Base-by-base conservation (phyloP, 2,797 vertebrate genomes). In the Brachyrhaphis roseni region DNA sequence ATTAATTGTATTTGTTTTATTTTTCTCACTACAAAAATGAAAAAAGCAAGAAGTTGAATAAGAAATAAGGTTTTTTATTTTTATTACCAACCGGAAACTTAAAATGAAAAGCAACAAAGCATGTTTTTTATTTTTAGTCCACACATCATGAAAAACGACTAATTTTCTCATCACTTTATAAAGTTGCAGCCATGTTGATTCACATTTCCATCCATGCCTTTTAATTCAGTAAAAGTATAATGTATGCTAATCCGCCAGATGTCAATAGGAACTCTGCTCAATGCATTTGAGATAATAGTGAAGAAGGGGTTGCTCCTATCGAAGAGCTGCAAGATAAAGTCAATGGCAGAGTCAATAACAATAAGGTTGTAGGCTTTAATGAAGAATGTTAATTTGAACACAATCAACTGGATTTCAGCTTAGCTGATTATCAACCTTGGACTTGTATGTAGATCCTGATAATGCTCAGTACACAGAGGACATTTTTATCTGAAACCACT, bases 341-440 rank as follows among this genome's bases (percentile, higher is more conserved):
- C 95, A 94, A 96, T 96, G 94, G 90, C 88, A 93, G 86, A 91
- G 95, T 96, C 96, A 96, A 96, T 96, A 96, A 96, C 94, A 95
- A 96, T 95, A 96, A 95, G 95, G 94, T 95, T 94, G 91, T 91
- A 84, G 93, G 93, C 94, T 94, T 94, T 92, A 94, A 96, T 95
- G 95, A 95, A 89, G 93, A 95, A 95, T 96, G 95, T 95, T 96
- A 94, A 96, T 96, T 95, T 95, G 92, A 95, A 95, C 89, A 95
- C 94, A 95, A 95, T 96, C 95, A 96, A 96, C 86, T 95, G 95
- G 95, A 96, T 96, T 96, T 95, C 91, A 95, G 94, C 95, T 96
- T 95, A 95, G 94, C 93, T 91, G 86, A 93, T 95, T 95, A 96
- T 95, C 95, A 96, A 96, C 94, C 95, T 96, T 95, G 94, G 93